A percentile compares a stretch with the other conserved stretches of the same genome.
Evolutionary conservation across 2,113 vertebrate genomes (phyloP).

Genomic region (Poeciliopsis turrubarensis): DNA sequence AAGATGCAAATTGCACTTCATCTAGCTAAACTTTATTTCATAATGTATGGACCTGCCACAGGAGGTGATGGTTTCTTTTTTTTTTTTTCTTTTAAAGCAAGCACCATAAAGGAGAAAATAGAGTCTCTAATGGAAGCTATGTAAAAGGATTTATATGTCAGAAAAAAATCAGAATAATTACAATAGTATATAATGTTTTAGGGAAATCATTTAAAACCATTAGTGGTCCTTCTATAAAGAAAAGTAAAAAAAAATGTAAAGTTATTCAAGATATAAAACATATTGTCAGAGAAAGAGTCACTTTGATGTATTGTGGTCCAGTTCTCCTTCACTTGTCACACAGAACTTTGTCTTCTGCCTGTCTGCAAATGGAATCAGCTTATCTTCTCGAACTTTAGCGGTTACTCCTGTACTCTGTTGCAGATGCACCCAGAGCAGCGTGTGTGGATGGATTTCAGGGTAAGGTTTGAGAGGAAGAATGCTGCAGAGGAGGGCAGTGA

Average conservation of each 20-base stretch:
- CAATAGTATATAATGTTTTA: slow-evolving; percentile 15
- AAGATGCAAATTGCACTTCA: slow-evolving; percentile 52
- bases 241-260: not conserved
- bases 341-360: slow-evolving; percentile 43
- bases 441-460: slow-evolving; percentile 58
- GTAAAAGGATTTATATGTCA: slow-evolving; percentile 15
- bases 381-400: slow-evolving; percentile 58
- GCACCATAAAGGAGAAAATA: slow-evolving; percentile 56
- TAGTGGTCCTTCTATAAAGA: not conserved
- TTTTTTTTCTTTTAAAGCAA: slow-evolving; percentile 53
- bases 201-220: not conserved
- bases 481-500: slow-evolving; percentile 59
- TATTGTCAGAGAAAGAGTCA: too few species aligned
- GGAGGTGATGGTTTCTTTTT: slow-evolving; percentile 72
- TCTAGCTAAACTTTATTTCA: slow-evolving; percentile 47
- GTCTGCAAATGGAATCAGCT: slow-evolving; percentile 55
- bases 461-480: slow-evolving; percentile 49
- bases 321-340: slow-evolving; percentile 43
- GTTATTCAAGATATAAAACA: not conserved
- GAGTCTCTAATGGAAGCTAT: slow-evolving; percentile 33
- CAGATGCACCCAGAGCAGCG: slow-evolving; percentile 49
- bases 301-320: slow-evolving; percentile 17
- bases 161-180: slow-evolving; percentile 13
- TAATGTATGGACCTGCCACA: slow-evolving; percentile 74
- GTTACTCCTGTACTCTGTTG: slow-evolving; percentile 53